phyloP scores from a whole-genome alignment of 2,888 invertebrate genomes.

The Carabus problematicus region DNA sequence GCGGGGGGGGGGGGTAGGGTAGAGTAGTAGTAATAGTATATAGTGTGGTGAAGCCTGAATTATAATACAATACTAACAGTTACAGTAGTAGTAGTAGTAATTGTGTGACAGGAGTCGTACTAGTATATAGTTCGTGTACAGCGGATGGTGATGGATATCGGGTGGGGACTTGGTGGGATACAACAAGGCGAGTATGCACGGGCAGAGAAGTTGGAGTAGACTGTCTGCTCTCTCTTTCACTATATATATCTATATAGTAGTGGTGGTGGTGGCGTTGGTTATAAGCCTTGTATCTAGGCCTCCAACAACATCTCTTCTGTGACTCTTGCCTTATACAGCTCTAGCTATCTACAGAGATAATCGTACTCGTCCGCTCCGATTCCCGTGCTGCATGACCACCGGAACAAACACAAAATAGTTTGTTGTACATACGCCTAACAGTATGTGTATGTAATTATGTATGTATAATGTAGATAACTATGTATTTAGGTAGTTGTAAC shows the following conservation, averaged over 20 bases:
- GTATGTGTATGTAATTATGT: neutral
- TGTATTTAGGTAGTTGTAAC: too few relatives aligned
- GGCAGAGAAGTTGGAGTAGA: too few relatives aligned
- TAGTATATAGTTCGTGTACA: neutral
- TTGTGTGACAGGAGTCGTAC: neutral
- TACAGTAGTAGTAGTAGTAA: slow-evolving; percentile 2
- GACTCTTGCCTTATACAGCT: too few relatives aligned
- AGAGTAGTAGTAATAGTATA: too few relatives aligned
- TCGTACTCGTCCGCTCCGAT: neutral
- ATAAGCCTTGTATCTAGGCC: too few relatives aligned
- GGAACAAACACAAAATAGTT: slow-evolving; percentile 29
- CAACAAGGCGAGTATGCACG: too few relatives aligned
- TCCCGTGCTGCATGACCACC: slow-evolving; percentile 21
- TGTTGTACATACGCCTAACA: slow-evolving; percentile 5
- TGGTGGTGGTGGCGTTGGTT: too few relatives aligned
- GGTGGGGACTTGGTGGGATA: neutral
- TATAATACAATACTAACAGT: neutral
- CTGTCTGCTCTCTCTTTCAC: too few relatives aligned
- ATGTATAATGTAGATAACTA: neutral
- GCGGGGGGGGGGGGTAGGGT: neutral
- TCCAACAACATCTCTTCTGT: too few relatives aligned
- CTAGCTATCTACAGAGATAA: too few relatives aligned
- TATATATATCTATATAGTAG: too few relatives aligned
- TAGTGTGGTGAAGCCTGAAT: neutral
- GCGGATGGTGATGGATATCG: neutral